Evolutionary conservation across 2,888 invertebrate species (phyloP).

Genomic region (Drosophila silvestris): DNA sequence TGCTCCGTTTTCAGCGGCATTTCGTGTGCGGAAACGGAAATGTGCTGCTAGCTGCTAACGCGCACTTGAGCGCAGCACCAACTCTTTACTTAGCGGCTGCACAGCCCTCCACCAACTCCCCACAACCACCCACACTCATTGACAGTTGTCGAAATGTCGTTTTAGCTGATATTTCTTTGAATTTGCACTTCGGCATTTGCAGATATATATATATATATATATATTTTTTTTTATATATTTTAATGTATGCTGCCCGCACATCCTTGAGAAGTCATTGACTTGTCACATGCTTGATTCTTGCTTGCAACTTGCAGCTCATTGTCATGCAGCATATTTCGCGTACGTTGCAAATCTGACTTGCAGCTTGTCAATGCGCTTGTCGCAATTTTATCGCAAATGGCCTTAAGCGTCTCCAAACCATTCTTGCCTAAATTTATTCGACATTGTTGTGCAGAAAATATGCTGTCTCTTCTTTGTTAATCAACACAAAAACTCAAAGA

Average conservation of each 20-base stretch:
- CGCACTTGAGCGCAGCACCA: conserved; percentile 65
- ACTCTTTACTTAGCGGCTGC: conserved; percentile 29
- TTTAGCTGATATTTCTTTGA: conserved; percentile 39
- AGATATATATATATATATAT: conserved; percentile 6
- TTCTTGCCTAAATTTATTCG: not conserved
- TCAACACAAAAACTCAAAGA: not conserved
- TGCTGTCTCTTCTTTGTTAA: not conserved
- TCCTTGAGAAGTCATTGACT: conserved; percentile 40
- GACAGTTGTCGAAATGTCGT: conserved; percentile 77
- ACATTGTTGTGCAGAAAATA: conserved; percentile 14
- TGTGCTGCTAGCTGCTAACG: conserved; percentile 75
- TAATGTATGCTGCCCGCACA: conserved; percentile 69
- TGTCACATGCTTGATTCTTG: conserved; percentile 61
- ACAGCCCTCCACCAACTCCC: not conserved
- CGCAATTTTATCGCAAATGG: conserved; percentile 11
- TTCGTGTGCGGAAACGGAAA: conserved; percentile 82
- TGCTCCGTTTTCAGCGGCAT: conserved; percentile 76
- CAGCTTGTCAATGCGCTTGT: conserved; percentile 21
- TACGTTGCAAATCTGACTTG: conserved; percentile 62
- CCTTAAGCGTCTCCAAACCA: conserved; percentile 9
- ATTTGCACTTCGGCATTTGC: conserved; percentile 36
- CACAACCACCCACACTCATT: conserved; percentile 37
- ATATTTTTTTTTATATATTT: conserved; percentile 48
- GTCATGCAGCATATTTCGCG: conserved; percentile 61
- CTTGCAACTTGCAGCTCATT: conserved; percentile 48